These are phyloP conservation scores for Leptinotarsa peninsularis DNA, from an alignment of 2,888 invertebrate species.

Conservation along the genomic window DNA sequence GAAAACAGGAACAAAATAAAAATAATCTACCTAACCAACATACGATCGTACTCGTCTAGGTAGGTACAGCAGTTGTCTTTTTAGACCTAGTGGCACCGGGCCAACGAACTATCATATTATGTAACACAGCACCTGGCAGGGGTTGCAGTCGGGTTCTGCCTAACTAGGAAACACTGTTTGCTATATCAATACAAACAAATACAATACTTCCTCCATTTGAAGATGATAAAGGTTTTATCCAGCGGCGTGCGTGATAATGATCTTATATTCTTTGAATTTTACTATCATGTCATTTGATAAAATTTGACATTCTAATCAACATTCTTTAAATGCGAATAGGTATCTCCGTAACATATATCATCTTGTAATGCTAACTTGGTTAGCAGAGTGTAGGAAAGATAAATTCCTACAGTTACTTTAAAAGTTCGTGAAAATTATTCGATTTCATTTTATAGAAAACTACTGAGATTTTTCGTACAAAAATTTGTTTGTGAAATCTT, in stretches of 20 bases:
- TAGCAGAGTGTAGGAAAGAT: no score
- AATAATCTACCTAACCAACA: background rate
- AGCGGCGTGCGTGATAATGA: background rate
- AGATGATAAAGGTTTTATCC: conserved; percentile 15
- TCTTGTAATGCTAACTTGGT: no score
- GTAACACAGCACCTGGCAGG: conserved; percentile 22
- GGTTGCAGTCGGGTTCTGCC: conserved; percentile 16
- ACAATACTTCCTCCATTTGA: conserved; percentile 12
- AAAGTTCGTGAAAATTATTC: no score
- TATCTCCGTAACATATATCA: no score
- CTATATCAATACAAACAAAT: conserved; percentile 21
- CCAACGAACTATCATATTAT: conserved; percentile 21
- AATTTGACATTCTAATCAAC: no score
- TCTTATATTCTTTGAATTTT: no score
- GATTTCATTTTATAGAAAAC: no score
- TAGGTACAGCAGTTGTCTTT: conserved; percentile 4
- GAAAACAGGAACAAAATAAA: background rate
- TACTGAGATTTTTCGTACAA: no score
- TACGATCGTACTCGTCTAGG: background rate
- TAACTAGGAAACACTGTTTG: conserved; percentile 14
- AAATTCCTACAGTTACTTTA: no score
- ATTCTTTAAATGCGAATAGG: no score
- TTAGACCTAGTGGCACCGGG: conserved; percentile 15
- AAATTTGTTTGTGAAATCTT: no score
- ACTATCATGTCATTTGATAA: no score